phyloP scores from a whole-genome alignment of 1,140 invertebrate genomes.

The Uloborus diversus region DNA sequence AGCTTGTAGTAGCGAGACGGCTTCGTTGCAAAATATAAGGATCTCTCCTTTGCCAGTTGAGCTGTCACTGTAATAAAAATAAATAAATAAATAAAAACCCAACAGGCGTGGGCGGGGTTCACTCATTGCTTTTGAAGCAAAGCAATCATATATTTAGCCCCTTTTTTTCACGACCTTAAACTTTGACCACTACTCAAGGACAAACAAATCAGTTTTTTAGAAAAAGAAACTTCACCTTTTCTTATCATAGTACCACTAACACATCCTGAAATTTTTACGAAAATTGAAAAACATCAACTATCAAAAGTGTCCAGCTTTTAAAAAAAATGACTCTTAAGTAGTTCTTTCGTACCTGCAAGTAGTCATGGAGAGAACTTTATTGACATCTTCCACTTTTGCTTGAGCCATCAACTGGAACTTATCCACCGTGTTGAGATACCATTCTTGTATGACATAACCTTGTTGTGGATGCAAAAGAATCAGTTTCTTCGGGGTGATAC shows the following conservation, averaged over 20 bases:
- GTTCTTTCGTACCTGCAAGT: constrained; percentile 46
- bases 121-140: too few species aligned
- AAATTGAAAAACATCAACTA: too few species aligned
- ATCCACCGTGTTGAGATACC: constrained; percentile 56
- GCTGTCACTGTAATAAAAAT: constrained; percentile 49
- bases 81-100: background rate
- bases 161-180: too few species aligned
- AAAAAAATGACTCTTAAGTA: too few species aligned
- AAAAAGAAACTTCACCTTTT: too few species aligned
- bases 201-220: too few species aligned
- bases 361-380: constrained; percentile 49
- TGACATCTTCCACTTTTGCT: constrained; percentile 32
- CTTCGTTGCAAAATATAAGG: constrained; percentile 35
- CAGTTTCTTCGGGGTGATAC: constrained; percentile 43
- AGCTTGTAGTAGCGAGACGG: constrained; percentile 26
- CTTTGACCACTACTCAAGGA: too few species aligned
- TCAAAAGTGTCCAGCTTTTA: too few species aligned
- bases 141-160: too few species aligned
- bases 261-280: too few species aligned
- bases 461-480: constrained; percentile 48
- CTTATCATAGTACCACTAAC: too few species aligned
- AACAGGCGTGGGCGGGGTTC: too few species aligned
- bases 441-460: constrained; percentile 57
- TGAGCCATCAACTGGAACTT: constrained; percentile 46
- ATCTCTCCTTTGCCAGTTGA: constrained; percentile 53